Base-by-base conservation (phyloP, 1,140 invertebrate species). In the Manduca sexta region DNA sequence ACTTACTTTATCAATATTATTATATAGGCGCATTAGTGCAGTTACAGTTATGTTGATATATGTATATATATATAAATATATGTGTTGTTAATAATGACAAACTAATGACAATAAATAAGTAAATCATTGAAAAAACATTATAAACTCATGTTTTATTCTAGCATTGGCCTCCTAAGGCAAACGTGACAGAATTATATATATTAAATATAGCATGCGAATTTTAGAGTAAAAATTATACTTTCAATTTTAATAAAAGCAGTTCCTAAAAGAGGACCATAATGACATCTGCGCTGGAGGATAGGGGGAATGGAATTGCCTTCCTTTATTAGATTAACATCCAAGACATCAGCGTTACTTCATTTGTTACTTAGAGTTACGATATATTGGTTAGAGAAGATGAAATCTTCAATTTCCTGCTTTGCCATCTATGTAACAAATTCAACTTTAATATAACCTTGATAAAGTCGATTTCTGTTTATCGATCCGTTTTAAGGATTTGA, bases 241-340 rank as follows among this genome's bases (percentile, higher is more conserved):
- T 4, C 8, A 1, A 49, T 51, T 56, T 56, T 47, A 50, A 41
- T 31, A 54, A 51, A 49, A 45, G 52, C 44, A 47, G 26, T 8
- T 49, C 52, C 58, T 58, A 49, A 52, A 48, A 55, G n/a, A 48
- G 52, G 50, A 50, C 46, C 45, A 52, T 49, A 63, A 26, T 26
- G 21, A 60, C 40, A 42, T 35, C 34, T n/a, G 34, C 6, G 5
- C 2, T n/a, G 5, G 2, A 35, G 6, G 5, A 35, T 35, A 35
- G 14, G 12, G 14, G 34, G 7, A 35, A 40, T 40, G 38, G 49
- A 44, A 61, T 45, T 49, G 45, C 55, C 51, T 45, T 49, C 35
- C 48, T 42, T 65, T 59, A 61, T 62, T 60, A 51, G 50, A 60
- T 63, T 65, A 60, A 56, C 56, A 45, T 48, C 43, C 33, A 48